Base-by-base conservation (phyloP, 1,140 invertebrate species). In the Papilio polytes region DNA sequence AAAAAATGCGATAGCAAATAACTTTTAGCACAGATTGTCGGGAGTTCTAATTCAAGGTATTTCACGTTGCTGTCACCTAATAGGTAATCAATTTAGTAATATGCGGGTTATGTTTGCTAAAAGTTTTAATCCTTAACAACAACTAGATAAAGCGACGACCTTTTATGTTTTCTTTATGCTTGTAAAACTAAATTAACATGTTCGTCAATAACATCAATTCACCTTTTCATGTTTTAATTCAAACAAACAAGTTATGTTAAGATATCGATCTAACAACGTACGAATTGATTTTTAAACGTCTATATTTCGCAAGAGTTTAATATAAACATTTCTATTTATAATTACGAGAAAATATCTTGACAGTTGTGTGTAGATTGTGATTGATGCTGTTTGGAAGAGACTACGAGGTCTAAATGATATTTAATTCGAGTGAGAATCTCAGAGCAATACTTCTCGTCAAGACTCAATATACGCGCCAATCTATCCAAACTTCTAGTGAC, bases 301-400 rank as follows among this genome's bases (percentile, higher is more conserved):
- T 70, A 70, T 36, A 70, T 70, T 70, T 70, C 63, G 63, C 63
- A 70, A 70, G 63, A 36, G 63, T 70, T 46, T 22, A 74, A 74
- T 74, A 46, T 6, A 73, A 26, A 73, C n/a, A 44, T 73, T 73
- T 46, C 36, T 44, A 20, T 44, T 73, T 10, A 73, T 44, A 46
- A 73, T 31, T 70, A 46, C 44, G 72, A 53, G 74, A 48, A 51
- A 26, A 51, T 74, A 74, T 76, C 51, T 76, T 48, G 74, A 76
- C 46, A 76, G 46, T 51, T 74, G 46, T 26, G 31, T 31, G 20
- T 20, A 53, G 74, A n/a, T 46, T 31, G 15, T 76, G 74, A 76
- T 76, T 76, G 74, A 76, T 76, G 41, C 4, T 48, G 74, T 76
- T 22, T 46, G 73, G 18, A 22, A 13, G 18, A 46, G 73, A 13